Evolutionary conservation across 2,888 invertebrate genomes (phyloP).

Genomic region (Dryocosmus kuriphilus): DNA sequence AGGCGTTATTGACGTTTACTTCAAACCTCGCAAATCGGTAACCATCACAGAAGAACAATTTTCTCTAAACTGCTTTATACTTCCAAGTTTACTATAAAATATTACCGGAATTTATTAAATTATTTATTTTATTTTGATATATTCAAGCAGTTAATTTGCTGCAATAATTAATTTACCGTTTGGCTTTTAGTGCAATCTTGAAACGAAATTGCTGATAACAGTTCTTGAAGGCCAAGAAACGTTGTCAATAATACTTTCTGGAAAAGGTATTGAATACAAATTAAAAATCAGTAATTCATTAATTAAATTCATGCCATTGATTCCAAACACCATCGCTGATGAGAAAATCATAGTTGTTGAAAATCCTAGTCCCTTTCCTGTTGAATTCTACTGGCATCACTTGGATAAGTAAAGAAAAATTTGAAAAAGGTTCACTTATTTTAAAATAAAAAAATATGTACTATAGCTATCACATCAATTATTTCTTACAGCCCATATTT

Average conservation of each 20-base stretch:
- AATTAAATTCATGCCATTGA: constrained; percentile 81
- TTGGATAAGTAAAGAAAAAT: constrained; percentile 80
- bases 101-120: background rate
- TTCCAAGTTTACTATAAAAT: background rate
- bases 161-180: background rate
- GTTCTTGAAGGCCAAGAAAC: constrained; percentile 80
- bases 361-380: constrained; percentile 83
- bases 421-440: background rate
- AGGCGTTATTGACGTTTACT: constrained; percentile 80
- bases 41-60: background rate
- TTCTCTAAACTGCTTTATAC: background rate
- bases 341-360: constrained; percentile 81
- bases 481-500: constrained; percentile 66
- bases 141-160: too few species aligned
- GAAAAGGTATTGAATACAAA: constrained; percentile 80
- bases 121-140: too few species aligned
- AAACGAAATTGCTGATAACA: constrained; percentile 69
- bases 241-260: constrained; percentile 78
- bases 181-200: constrained; percentile 71
- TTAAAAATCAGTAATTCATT: constrained; percentile 79
- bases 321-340: constrained; percentile 82
- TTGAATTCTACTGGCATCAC: constrained; percentile 85
- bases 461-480: background rate
- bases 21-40: constrained; percentile 79
- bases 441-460: background rate